phyloP scores from a whole-genome alignment of 2,113 vertebrate genomes.

The Larimichthys polyactis region DNA sequence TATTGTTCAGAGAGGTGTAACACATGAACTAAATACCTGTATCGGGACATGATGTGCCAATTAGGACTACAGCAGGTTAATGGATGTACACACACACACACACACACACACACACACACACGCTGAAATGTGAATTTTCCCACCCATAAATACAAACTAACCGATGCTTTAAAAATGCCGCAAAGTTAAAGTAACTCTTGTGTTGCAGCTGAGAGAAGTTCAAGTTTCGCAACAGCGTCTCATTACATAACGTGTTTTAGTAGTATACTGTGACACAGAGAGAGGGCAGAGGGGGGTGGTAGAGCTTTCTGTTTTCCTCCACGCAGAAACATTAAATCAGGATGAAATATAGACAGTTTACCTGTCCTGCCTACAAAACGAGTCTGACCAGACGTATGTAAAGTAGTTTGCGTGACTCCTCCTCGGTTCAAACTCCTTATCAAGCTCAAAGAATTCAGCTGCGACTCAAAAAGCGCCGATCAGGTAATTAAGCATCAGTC shows the following conservation, averaged over 20 bases:
- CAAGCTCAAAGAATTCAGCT: constrained; percentile 66
- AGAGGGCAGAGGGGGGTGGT: not conserved
- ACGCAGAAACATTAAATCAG: constrained; percentile 52
- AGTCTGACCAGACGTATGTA: constrained; percentile 8
- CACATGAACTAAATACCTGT: not conserved
- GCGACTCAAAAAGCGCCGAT: constrained; percentile 37
- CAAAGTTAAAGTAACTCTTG: constrained; percentile 34
- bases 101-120: too few relatives aligned
- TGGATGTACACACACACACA: too few relatives aligned
- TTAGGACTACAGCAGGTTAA: not conserved
- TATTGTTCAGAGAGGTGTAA: not conserved
- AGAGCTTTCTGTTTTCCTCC: not conserved
- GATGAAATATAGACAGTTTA: constrained; percentile 45
- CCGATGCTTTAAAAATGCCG: not conserved
- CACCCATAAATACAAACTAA: not conserved
- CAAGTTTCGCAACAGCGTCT: constrained; percentile 78
- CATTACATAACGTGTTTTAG: constrained; percentile 79
- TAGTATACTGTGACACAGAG: constrained; percentile 50
- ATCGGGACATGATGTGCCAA: constrained; percentile 11
- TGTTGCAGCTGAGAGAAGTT: constrained; percentile 52
- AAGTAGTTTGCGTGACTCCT: constrained; percentile 40
- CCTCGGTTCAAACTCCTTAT: constrained; percentile 44
- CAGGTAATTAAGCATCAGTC: constrained; percentile 51
- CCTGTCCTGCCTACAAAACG: not conserved
- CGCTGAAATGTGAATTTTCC: too few relatives aligned